These are phyloP conservation scores for Tauraco hartlaubi DNA, from an alignment of 2,797 vertebrate species.

Conservation along the genomic window DNA sequence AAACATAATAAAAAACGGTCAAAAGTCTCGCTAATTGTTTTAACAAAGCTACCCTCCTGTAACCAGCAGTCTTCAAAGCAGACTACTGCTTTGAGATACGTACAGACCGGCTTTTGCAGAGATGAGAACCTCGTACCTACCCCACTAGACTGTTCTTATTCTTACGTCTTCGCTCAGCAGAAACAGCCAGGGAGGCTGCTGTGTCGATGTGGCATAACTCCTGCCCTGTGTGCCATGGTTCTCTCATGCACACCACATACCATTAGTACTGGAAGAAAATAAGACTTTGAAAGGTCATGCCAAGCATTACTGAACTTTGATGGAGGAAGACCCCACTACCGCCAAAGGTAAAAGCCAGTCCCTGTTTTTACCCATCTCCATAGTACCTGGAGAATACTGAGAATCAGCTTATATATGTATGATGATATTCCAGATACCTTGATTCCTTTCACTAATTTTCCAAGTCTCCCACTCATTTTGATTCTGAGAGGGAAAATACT, in stretches of 20 bases:
- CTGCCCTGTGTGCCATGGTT: too few species aligned
- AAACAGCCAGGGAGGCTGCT: background rate
- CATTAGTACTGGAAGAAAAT: background rate
- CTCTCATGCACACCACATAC: background rate
- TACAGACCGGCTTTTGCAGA: background rate
- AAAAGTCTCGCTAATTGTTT: background rate
- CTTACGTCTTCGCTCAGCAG: background rate
- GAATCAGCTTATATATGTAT: background rate
- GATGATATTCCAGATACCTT: background rate
- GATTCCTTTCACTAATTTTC: background rate
- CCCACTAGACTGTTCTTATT: background rate
- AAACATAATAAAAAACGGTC: background rate
- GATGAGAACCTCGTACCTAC: background rate
- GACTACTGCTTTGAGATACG: background rate
- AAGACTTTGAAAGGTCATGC: background rate
- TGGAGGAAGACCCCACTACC: background rate
- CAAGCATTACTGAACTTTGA: background rate
- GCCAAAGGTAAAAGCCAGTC: background rate
- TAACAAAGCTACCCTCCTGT: background rate
- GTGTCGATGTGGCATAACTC: too few species aligned
- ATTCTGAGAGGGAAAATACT: background rate
- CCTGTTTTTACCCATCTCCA: background rate
- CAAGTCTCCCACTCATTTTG: background rate
- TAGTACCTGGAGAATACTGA: background rate
- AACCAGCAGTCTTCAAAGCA: background rate